Percentiles rank a stretch among this genome's conserved stretches.
Evolutionary conservation across 2,888 invertebrate species (phyloP).

Genomic region (Gastrophysa polygoni): DNA sequence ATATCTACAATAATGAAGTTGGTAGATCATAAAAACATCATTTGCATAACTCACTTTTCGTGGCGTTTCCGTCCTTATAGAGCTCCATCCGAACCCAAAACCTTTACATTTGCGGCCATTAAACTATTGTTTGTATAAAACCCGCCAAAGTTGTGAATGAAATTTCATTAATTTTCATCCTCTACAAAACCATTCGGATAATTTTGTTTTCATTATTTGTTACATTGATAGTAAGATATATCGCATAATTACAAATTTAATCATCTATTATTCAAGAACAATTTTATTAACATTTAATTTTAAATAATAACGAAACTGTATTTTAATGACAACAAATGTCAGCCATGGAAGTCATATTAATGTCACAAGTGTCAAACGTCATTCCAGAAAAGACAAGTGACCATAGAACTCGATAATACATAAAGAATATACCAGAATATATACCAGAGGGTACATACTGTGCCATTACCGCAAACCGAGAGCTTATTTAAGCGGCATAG

Average conservation of each 20-base stretch:
- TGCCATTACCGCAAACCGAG: too few species aligned
- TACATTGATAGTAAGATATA: not conserved
- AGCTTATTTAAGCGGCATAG: too few species aligned
- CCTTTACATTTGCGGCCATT: conserved; percentile 56
- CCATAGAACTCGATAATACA: too few species aligned
- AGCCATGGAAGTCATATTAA: too few species aligned
- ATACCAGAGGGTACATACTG: too few species aligned
- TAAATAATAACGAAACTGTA: conserved; percentile 24
- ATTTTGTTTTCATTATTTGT: not conserved
- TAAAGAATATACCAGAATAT: too few species aligned
- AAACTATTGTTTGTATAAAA: conserved; percentile 45
- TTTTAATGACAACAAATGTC: not conserved
- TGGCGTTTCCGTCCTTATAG: conserved; percentile 46
- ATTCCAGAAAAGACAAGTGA: too few species aligned
- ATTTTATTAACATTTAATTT: conserved; percentile 21
- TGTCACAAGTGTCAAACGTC: too few species aligned
- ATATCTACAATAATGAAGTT: not conserved
- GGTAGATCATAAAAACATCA: not conserved
- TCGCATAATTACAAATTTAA: not conserved
- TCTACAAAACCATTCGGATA: not conserved
- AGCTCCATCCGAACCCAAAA: conserved; percentile 50
- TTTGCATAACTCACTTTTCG: conserved; percentile 32
- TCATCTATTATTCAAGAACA: not conserved
- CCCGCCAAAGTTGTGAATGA: conserved; percentile 36
- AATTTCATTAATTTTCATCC: not conserved